Percentiles rank a stretch among this genome's conserved stretches.
These are phyloP conservation scores for Drosophila hawaiiensis DNA, from an alignment of 2,888 invertebrate species.

Conservation along the genomic window DNA sequence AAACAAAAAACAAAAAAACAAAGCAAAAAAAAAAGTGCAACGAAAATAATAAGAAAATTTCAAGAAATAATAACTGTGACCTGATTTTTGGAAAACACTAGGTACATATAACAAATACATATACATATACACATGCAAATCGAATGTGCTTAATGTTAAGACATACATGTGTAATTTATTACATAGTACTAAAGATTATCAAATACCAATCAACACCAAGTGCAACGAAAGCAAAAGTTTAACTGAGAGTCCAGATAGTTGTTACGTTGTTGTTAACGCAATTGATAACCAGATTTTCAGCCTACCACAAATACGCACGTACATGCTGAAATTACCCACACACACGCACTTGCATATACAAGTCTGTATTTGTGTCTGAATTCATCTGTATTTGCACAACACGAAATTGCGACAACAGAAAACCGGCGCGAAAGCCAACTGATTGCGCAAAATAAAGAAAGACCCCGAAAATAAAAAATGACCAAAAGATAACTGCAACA, in stretches of 20 bases:
- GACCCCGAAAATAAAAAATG: conserved; percentile 23
- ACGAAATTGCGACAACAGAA: conserved; percentile 34
- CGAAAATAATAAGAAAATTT: conserved; percentile 16
- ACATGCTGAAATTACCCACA: not conserved
- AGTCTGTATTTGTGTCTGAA: conserved; percentile 4
- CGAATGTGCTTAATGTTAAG: conserved; percentile 1
- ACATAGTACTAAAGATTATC: conserved; percentile 2
- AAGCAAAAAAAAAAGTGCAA: conserved; percentile 32
- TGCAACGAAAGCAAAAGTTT: conserved; percentile 10
- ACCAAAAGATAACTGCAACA: conserved; percentile 34
- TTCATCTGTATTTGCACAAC: conserved; percentile 50
- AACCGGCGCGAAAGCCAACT: conserved; percentile 54
- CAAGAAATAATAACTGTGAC: conserved; percentile 13
- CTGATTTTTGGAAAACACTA: conserved; percentile 25
- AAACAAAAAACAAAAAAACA: conserved; percentile 9
- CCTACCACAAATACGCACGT: conserved; percentile 11
- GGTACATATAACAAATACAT: conserved; percentile 9
- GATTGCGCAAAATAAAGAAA: conserved; percentile 43
- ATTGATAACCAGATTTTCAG: conserved; percentile 49
- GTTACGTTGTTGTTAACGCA: conserved; percentile 31
- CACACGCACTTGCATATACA: not conserved
- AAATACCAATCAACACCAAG: not conserved
- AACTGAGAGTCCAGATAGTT: conserved; percentile 19
- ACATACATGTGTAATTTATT: conserved; percentile 5
- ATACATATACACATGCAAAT: too few relatives aligned